Evolutionary conservation across 2,888 invertebrate species (phyloP), one percentile per base, ranked within the genome.

Genomic region (Heliconius cydno): DNA sequence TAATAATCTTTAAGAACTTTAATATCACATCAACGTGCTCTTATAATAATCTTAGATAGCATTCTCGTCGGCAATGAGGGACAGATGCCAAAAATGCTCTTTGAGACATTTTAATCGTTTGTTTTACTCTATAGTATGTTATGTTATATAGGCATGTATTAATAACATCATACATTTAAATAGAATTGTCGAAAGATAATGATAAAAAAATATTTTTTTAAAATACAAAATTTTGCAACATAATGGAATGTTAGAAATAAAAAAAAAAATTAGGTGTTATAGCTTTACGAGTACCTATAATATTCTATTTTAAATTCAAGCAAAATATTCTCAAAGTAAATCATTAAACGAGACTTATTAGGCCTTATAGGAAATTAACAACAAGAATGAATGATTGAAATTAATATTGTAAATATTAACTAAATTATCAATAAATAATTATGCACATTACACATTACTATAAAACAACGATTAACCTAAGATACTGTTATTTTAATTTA

Each of bases 11-110:
- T 25, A 38, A 15, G 25, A 46, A 41, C 41, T 46, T 70, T 19
- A 46, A 70, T 9, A 46, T 70, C 25, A 46, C 70, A 70, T 46
- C 70, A 70, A n/a, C 15, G 19, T 28, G 41, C 19, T 75, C 41
- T 75, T 41, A 65, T 75, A 65, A 41, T 74, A 65, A 38, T 65
- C 65, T 63, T 25, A 46, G 19, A 60, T 63, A 65, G 75, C 60
- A 65, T 41, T 65, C 63, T 75, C 28, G 65, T 63, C 46, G 65
- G 25, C 41, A 28, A 28, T 46, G 65, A 63, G 75, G 75, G 75
- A 65, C 28, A 66, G 75, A 65, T 75, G 75, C 75, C 75, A 75
- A 75, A 75, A 75, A 75, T 75, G 28, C 65, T 65, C 46, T 65
- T 75, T 65, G 3, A 28, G 75, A 65, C 46, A 63, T 75, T 65